These are phyloP conservation scores for Rotaria sp. DNA, from an alignment of 2,888 invertebrate species.

Conservation along the genomic window DNA sequence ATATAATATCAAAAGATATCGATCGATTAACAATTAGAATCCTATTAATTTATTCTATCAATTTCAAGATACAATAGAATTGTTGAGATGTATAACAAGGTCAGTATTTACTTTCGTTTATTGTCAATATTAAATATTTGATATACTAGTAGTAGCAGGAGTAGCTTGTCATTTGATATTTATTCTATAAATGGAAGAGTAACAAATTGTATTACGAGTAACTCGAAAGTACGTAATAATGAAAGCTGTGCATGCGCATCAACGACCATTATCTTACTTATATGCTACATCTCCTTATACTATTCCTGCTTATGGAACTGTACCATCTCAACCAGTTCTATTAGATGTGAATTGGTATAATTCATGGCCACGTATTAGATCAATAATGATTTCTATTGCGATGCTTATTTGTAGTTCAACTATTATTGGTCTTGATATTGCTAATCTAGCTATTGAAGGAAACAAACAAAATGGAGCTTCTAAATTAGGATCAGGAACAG, in stretches of 20 bases:
- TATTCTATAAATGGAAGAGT: background rate
- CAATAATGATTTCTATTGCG: background rate
- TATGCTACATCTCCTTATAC: background rate
- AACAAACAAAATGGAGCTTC: background rate
- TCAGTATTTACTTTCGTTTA: background rate
- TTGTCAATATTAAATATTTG: background rate
- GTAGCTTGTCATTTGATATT: background rate
- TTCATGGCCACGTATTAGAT: background rate
- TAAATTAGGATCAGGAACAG: background rate
- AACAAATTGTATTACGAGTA: background rate
- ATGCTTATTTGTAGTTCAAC: background rate
- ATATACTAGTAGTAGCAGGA: background rate
- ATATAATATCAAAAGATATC: background rate
- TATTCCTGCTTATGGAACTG: background rate
- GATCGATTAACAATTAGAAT: background rate
- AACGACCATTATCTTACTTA: background rate
- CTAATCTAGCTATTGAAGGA: background rate
- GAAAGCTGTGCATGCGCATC: background rate
- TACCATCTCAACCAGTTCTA: background rate
- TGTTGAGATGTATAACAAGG: background rate
- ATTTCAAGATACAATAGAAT: background rate
- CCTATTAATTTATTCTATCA: background rate
- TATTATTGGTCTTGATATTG: background rate
- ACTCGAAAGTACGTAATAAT: background rate
- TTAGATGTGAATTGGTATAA: background rate